Evolutionary conservation across 2,113 vertebrate genomes (phyloP), one percentile per base, ranked within the genome.

Genomic region (Turdus rufiventris): DNA sequence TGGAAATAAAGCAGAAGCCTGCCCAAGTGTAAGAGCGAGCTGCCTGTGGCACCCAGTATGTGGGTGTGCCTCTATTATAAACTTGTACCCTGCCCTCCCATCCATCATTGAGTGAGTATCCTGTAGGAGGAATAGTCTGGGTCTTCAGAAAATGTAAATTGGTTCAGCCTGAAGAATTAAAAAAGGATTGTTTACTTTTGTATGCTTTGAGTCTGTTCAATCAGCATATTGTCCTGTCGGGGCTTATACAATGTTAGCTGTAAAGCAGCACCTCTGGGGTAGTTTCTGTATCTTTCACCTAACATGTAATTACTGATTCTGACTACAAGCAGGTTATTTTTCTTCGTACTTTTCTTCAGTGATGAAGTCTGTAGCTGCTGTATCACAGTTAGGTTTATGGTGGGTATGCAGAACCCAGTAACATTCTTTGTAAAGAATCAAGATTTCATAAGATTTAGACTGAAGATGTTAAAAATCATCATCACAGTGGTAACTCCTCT

Each of bases 1-100:
- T 1, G 20, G 67, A 28, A 51, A 26, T 14, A 26, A 48, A 88
- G 62, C 36, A 62, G 38, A 47, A 47, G 47, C 3, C 5, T 0
- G 3, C 25, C 9, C 20, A 53, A 53, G 31, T 2, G 8, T 18
- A 15, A 53, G 58, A 42, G 5, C 0, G 0, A 79, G 72, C 72
- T 54, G 12, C 0, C 3, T 1, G 0, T 48, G 34, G 38, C 48
- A 67, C 10, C 47, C 38, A 12, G 11, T 3, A 11, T 43, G 47
- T 53, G 31, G 2, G 18, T 65, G 53, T 29, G 17, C 58, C 50
- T 73, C 26, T 14, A 1, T 63, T 45, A 18, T 4, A 29, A 53
- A 71, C 16, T 38, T 66, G 20, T 11, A 36, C 33, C 26, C 40
- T 63, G 25, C 45, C 12, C 31, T 68, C 40, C 33, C 5, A 5